phyloP scores from a whole-genome alignment of 2,113 vertebrate genomes.

The Strix aluco region DNA sequence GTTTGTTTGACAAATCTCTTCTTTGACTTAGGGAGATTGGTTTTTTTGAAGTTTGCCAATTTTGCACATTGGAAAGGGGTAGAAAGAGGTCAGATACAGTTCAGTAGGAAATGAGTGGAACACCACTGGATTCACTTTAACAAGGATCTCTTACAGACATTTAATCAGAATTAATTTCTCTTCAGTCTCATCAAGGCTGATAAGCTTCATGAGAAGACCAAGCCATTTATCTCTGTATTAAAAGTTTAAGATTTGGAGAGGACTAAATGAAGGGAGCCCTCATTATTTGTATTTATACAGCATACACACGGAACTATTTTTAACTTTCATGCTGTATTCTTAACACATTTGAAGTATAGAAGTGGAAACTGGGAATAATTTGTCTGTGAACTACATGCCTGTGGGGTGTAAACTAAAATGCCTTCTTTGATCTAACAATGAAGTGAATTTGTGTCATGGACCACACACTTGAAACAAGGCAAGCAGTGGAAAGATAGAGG shows the following conservation, averaged over 20 bases:
- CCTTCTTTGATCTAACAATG: constrained; percentile 50
- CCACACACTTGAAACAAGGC: constrained; percentile 49
- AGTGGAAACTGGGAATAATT: constrained; percentile 56
- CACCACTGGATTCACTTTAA: neutral
- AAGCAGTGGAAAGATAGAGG: neutral
- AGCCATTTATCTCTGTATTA: constrained; percentile 17
- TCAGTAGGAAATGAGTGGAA: constrained; percentile 19
- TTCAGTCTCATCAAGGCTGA: constrained; percentile 26
- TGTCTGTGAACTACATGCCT: constrained; percentile 50
- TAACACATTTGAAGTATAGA: constrained; percentile 33
- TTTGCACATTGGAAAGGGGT: neutral
- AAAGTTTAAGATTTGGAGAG: neutral
- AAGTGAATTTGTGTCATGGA: constrained; percentile 39
- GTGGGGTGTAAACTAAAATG: constrained; percentile 42
- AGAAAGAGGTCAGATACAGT: constrained; percentile 1
- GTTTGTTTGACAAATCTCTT: neutral
- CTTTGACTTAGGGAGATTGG: neutral
- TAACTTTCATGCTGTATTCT: constrained; percentile 30
- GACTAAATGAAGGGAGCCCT: neutral
- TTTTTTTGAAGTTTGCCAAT: neutral
- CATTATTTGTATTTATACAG: constrained; percentile 19
- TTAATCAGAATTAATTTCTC: constrained; percentile 29
- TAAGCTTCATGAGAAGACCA: constrained; percentile 33
- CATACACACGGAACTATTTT: neutral
- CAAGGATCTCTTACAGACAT: neutral